These are phyloP conservation scores for Eptatretus atami DNA, from an alignment of 2,797 vertebrate genomes.

Conservation along the genomic window DNA sequence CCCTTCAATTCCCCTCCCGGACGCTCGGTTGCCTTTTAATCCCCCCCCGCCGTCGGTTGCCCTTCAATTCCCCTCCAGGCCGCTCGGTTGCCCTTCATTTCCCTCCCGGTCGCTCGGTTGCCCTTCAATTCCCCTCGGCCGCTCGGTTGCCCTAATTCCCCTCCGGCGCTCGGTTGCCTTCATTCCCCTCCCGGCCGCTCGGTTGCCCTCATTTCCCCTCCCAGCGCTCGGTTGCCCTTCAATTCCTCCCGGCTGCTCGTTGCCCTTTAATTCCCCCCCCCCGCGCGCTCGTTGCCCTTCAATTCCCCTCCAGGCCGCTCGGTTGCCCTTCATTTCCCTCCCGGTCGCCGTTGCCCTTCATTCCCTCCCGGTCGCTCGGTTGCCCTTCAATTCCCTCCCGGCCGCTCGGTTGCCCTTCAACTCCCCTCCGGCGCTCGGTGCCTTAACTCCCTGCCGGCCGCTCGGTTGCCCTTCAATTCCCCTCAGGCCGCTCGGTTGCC, in stretches of 20 bases:
- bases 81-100: neutral
- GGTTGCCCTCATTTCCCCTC: neutral
- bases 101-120: too few species aligned
- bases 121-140: too few species aligned
- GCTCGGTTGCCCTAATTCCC: too few species aligned
- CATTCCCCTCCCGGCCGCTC: neutral
- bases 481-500: neutral
- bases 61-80: neutral
- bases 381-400: too few species aligned
- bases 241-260: neutral
- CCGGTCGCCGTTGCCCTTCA: neutral
- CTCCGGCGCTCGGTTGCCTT: too few species aligned
- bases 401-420: too few species aligned
- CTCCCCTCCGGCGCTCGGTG: too few species aligned
- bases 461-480: neutral
- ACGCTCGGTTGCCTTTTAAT: neutral
- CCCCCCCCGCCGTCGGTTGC: neutral
- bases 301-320: too few species aligned
- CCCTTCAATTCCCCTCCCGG: too few species aligned
- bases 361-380: too few species aligned
- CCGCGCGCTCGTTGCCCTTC: too few species aligned
- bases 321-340: neutral
- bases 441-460: too few species aligned
- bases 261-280: neutral
- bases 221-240: neutral